Evolutionary conservation across 1,140 invertebrate genomes (phyloP).

Genomic region (Lepidotrigona ventralis): DNA sequence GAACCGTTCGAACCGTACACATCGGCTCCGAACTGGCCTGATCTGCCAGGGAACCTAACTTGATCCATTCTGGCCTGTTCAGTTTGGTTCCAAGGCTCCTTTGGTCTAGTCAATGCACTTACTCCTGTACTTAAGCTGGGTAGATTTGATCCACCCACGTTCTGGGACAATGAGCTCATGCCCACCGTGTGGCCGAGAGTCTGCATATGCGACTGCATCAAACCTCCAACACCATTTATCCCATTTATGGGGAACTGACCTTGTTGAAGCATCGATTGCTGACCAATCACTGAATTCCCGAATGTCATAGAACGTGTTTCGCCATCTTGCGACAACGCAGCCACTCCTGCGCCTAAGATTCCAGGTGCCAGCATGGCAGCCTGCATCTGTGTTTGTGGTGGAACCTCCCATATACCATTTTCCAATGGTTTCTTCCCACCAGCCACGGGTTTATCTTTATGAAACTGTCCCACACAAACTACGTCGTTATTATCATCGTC

Average conservation of each 20-base stretch:
- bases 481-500: slow-evolving; percentile 75
- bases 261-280: slow-evolving; percentile 61
- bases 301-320: slow-evolving; percentile 59
- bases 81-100: slow-evolving; percentile 65
- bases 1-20: slow-evolving; percentile 52
- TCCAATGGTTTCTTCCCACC: slow-evolving; percentile 61
- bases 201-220: slow-evolving; percentile 68
- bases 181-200: slow-evolving; percentile 58
- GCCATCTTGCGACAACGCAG: slow-evolving; percentile 68
- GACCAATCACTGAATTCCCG: slow-evolving; percentile 46
- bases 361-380: slow-evolving; percentile 74
- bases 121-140: slow-evolving; percentile 39
- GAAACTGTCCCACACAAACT: slow-evolving; percentile 76
- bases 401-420: slow-evolving; percentile 78
- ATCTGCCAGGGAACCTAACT: slow-evolving; percentile 64
- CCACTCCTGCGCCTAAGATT: slow-evolving; percentile 71
- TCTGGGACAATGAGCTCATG: slow-evolving; percentile 49
- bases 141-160: slow-evolving; percentile 25
- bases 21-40: slow-evolving; percentile 58
- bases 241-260: slow-evolving; percentile 73
- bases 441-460: slow-evolving; percentile 69
- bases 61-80: slow-evolving; percentile 64
- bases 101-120: slow-evolving; percentile 35
- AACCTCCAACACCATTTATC: slow-evolving; percentile 69
- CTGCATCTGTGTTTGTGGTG: slow-evolving; percentile 76